Base-by-base conservation (phyloP, 2,888 invertebrate genomes). In the Cyclophora albipunctata region DNA sequence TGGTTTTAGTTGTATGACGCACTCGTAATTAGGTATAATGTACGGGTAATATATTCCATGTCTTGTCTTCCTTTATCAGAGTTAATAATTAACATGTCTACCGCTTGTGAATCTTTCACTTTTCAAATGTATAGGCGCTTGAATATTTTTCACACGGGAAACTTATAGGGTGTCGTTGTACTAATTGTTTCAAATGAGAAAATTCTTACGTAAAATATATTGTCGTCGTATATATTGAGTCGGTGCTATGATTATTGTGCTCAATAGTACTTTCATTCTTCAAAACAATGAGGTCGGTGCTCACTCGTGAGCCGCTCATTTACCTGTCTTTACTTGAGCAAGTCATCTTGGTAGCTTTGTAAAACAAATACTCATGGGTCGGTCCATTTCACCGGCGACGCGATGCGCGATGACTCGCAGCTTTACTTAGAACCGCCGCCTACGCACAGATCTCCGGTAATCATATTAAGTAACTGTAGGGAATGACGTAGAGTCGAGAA, bases 301-400 rank as follows among this genome's bases (percentile, higher is more conserved):
- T 52, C 34, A 53, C 44, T 43, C 44, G 20, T 45, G 48, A 47
- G 53, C 43, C 43, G 43, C 58, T 59, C 57, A 56, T 61, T 57
- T 59, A 56, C 56, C 52, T 57, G 54, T 57, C 53, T 7, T 47
- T 51, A 4, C 45, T 52, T 47, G 34, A 52, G 57, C 59, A 61
- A 59, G 59, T 59, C 61, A 59, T 51, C 51, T 46, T 53, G 59
- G 61, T 57, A 58, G 59, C 61, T 53, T 59, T 52, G 53, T 55
- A 57, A 59, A 57, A 59, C 59, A 59, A 59, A 57, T 55, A 52
- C 40, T 54, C 51, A 49, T 47, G 48, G 47, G 48, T 43, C 34
- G 43, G 46, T 48, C 42, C 42, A 48, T 50, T 52, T 54, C 48
- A 51, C 44, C 45, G 45, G 40, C 7, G 34, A 44, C 42, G 40